Base-by-base conservation (phyloP, 2,113 vertebrate species). In the Chitala chitala region DNA sequence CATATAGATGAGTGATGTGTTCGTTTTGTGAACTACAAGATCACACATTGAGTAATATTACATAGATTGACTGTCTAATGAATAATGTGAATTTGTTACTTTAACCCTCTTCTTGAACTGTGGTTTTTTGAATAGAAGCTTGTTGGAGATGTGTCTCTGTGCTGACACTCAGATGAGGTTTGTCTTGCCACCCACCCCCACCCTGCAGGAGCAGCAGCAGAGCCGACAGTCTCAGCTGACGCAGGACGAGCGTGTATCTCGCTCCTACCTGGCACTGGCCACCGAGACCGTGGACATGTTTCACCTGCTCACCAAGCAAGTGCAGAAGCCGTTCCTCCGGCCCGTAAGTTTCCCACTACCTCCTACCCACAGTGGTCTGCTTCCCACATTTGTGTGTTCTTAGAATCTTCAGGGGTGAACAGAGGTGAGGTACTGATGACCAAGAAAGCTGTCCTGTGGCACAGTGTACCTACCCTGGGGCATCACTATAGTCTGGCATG, bases 251-350 rank as follows among this genome's bases (percentile, higher is more conserved):
- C 91, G 97, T 0, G 95, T 98, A 3, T 99, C 96, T 8, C 95
- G 97, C 31, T 99, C 97, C 0, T 99, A 99, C 77, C 91, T 99
- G 7, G 96, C 96, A 70, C 85, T 99, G 86, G 97, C 96, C 12
- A 98, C 96, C 0, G 97, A 99, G 85, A 99, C 97, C 0, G 96
- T 99, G 69, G 97, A 99, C 81, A 99, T 99, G 97, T 99, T 99
- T 83, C 97, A 99, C 84, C 97, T 98, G 83, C 94, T 99, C 77
- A 99, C 97, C 77, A 99, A 99, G 89, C 95, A 99, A 85, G 97
- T 99, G 83, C 97, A 99, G 89, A 98, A 99, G 87, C 97, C 97
- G 69, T 99, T 99, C 86, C 94, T 99, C 83, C 91, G 97, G 82
- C 97, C 97, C 17, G 97, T 99, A 84, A 99, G 97, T 94, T 68